A percentile compares a stretch with the other conserved stretches of the same genome.
phyloP scores from a whole-genome alignment of 2,888 invertebrate genomes.

The Cinara cedri region DNA sequence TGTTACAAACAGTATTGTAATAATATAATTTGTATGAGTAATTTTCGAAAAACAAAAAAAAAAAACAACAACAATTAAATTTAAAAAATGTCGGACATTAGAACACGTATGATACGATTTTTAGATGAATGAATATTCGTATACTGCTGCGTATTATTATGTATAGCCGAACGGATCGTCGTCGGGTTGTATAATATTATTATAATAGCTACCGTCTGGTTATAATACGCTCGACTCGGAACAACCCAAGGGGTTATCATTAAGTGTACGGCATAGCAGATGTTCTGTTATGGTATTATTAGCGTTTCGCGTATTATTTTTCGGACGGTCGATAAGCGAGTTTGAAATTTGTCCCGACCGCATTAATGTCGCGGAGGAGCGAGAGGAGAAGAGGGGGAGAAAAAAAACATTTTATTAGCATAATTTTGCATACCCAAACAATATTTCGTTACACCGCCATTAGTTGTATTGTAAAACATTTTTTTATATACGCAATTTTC shows the following conservation, averaged over 20 bases:
- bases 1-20: background rate
- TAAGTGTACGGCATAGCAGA: slow-evolving; percentile 28
- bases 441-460: slow-evolving; percentile 13
- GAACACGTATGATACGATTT: background rate
- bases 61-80: background rate
- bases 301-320: slow-evolving; percentile 42
- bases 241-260: slow-evolving; percentile 39
- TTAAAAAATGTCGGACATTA: background rate
- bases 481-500: slow-evolving; percentile 6
- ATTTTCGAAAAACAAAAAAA: background rate
- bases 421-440: slow-evolving; percentile 45
- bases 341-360: slow-evolving; percentile 28
- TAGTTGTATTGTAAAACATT: slow-evolving; percentile 14
- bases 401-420: slow-evolving; percentile 46
- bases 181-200: background rate
- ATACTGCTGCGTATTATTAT: no score
- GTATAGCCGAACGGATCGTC: slow-evolving; percentile 1
- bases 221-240: background rate
- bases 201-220: slow-evolving; percentile 31
- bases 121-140: slow-evolving; percentile 10
- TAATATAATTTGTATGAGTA: background rate
- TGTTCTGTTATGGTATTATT: background rate
- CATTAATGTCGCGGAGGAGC: slow-evolving; percentile 1
- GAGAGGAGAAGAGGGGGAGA: background rate
- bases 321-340: slow-evolving; percentile 30